Evolutionary conservation across 2,888 invertebrate species (phyloP).

Genomic region (Drosophila maculinotata): DNA sequence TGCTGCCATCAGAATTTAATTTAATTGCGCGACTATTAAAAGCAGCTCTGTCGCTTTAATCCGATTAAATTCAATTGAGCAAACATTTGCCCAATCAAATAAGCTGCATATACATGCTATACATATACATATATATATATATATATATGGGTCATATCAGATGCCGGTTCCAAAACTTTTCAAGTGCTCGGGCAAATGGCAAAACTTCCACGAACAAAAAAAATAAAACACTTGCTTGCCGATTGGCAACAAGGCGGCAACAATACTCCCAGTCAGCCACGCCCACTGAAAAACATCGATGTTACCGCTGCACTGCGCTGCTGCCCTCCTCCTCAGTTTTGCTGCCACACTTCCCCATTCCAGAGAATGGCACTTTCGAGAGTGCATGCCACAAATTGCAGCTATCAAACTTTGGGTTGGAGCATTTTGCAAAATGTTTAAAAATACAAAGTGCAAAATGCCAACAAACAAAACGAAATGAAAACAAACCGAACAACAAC

Average conservation of each 20-base stretch:
- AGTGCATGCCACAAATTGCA: constrained; percentile 67
- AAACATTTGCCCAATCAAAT: constrained; percentile 34
- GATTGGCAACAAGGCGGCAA: constrained; percentile 45
- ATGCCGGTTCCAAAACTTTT: constrained; percentile 51
- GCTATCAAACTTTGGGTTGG: constrained; percentile 67
- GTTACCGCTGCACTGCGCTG: neutral
- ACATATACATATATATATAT: constrained; percentile 13
- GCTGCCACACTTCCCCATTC: constrained; percentile 53
- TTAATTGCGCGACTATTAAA: constrained; percentile 57
- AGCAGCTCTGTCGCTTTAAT: constrained; percentile 37
- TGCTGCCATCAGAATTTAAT: constrained; percentile 43
- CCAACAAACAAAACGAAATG: constrained; percentile 52
- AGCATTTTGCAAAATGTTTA: constrained; percentile 73
- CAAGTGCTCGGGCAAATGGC: constrained; percentile 68
- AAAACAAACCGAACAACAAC: constrained; percentile 45
- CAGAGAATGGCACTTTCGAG: constrained; percentile 40
- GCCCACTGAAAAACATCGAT: constrained; percentile 49
- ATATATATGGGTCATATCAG: constrained; percentile 58
- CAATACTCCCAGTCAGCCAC: constrained; percentile 28
- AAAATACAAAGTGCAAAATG: constrained; percentile 68
- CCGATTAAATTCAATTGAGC: constrained; percentile 78
- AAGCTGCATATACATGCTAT: constrained; percentile 2
- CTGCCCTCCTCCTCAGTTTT: neutral
- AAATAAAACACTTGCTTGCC: constrained; percentile 38
- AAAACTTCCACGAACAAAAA: constrained; percentile 42